phyloP scores from a whole-genome alignment of 2,113 vertebrate genomes.

The Psilopogon haemacephalus region DNA sequence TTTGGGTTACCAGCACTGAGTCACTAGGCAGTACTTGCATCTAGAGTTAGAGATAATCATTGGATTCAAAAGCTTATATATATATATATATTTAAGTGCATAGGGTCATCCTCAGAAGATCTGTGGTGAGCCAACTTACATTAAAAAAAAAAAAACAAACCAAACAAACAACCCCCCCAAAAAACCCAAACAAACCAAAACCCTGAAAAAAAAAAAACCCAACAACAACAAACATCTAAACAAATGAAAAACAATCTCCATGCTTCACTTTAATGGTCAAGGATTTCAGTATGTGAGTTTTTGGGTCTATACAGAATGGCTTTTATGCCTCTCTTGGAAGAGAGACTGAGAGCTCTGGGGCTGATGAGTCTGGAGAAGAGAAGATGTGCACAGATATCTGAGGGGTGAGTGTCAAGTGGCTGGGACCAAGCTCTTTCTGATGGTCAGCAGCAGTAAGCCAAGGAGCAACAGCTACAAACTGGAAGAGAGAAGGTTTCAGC shows the following conservation, averaged over 20 bases:
- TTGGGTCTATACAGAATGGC: background rate
- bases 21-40: background rate
- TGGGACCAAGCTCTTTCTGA: too few species aligned
- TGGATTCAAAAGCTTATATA: background rate
- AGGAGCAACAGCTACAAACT: too few species aligned
- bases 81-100: too few species aligned
- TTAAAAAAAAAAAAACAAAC: background rate
- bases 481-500: too few species aligned
- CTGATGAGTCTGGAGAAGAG: too few species aligned
- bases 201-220: background rate
- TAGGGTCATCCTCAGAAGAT: background rate
- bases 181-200: too few species aligned
- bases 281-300: background rate
- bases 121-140: accelerated
- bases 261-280: background rate
- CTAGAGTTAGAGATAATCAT: background rate
- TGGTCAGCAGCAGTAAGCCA: too few species aligned
- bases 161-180: background rate
- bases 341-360: too few species aligned
- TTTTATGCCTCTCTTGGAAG: background rate
- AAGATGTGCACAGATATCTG: too few species aligned
- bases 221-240: background rate
- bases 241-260: background rate
- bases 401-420: too few species aligned
- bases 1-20: background rate